Conservation (phyloP, 2,113 vertebrate species). For the Natator depressus region DNA sequence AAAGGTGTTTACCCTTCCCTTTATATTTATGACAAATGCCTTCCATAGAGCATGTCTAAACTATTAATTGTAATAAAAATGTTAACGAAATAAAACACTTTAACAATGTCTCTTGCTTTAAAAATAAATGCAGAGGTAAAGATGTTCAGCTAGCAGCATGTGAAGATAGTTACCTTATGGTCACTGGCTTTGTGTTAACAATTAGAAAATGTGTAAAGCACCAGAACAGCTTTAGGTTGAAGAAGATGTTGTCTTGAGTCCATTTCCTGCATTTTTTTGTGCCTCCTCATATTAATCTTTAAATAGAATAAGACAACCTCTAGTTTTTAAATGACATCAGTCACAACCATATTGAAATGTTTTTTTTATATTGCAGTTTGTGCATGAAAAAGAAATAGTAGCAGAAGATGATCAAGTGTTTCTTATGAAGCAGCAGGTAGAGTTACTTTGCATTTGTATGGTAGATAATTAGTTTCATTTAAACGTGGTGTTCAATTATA, state of each 20-base stretch:
- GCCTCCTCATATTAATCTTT: not conserved
- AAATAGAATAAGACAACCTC: not conserved
- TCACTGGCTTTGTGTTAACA: not conserved
- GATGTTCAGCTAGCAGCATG: not conserved
- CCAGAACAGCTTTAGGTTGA: not conserved
- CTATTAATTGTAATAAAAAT: not conserved
- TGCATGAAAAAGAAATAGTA: constrained; percentile 97
- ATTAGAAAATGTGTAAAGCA: accelerated
- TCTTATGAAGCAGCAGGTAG: constrained; percentile 97
- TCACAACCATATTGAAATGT: not conserved
- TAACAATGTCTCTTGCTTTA: not conserved
- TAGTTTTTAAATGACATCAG: not conserved
- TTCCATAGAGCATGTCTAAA: not conserved
- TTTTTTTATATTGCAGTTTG: constrained; percentile 87
- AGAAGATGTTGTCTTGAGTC: not conserved
- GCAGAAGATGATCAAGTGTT: constrained; percentile 99
- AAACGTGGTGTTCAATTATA: not conserved
- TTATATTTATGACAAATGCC: too few species aligned
- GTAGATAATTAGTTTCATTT: not conserved
- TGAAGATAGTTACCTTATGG: not conserved
- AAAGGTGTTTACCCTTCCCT: too few species aligned
- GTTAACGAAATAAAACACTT: not conserved
- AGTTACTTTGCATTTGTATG: not conserved
- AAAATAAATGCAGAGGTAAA: not conserved
- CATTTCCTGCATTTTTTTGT: not conserved